Evolutionary conservation across 2,888 invertebrate genomes (phyloP).

Genomic region (Cosmia pyralina): DNA sequence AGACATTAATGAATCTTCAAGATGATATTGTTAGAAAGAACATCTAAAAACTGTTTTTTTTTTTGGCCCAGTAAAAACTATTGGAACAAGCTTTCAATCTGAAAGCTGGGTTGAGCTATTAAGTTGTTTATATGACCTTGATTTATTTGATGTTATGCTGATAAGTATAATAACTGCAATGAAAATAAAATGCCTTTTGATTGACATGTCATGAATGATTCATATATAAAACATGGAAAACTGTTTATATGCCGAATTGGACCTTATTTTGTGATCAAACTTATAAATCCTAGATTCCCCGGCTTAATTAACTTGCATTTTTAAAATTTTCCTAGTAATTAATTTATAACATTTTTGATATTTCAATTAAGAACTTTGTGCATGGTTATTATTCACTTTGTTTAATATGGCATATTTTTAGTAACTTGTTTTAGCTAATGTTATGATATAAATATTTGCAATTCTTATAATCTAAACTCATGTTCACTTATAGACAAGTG

Average conservation of each 20-base stretch:
- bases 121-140: constrained; percentile 6
- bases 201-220: constrained; percentile 66
- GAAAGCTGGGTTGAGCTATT: neutral
- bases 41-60: constrained; percentile 14
- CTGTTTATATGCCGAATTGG: constrained; percentile 78
- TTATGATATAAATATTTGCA: constrained; percentile 1
- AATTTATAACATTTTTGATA: constrained; percentile 75
- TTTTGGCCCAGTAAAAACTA: constrained; percentile 1
- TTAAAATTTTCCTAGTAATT: constrained; percentile 66
- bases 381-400: constrained; percentile 66
- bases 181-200: constrained; percentile 68
- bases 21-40: neutral
- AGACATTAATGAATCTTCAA: neutral
- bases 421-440: constrained; percentile 3
- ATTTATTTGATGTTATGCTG: constrained; percentile 22
- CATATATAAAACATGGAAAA: constrained; percentile 68
- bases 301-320: constrained; percentile 72
- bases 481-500: constrained; percentile 2
- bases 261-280: constrained; percentile 75
- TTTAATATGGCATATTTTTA: constrained; percentile 24
- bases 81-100: neutral
- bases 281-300: constrained; percentile 72
- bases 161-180: constrained; percentile 45
- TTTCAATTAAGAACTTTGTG: constrained; percentile 70
- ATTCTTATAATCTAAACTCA: constrained; percentile 7